Base-by-base conservation (phyloP, 2,797 vertebrate species). In the Leptatherina wallacei region DNA sequence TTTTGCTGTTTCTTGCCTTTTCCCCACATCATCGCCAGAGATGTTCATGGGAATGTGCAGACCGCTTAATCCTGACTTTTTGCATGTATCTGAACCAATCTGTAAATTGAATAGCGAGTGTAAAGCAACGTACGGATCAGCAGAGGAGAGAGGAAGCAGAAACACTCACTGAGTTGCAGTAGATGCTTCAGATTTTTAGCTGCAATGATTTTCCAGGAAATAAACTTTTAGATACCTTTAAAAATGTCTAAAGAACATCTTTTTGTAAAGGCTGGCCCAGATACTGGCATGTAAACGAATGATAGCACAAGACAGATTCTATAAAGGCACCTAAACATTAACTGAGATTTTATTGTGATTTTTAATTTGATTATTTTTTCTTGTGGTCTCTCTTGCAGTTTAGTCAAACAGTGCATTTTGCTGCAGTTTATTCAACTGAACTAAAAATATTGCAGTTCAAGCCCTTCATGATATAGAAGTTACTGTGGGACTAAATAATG, bases 401-500 rank as follows among this genome's bases (percentile, higher is more conserved):
- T 52, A 7, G 16, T 18, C 33, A 29, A 14, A 16, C 51, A 1
- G 49, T 11, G 52, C 12, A 29, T 30, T 55, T 55, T 13, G 27
- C 14, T 16, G 52, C 51, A 14, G 24, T 29, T 27, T 27, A 14
- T 0, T 4, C 12, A 24, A 24, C 49, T 5, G 2, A 1, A 12
- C 13, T 52, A 4, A 52, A 52, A 52, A 52, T 13, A 24, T 30
- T 6, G 4, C 49, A 55, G 52, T 14, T 16, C 10, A 29, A 24
- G 16, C 32, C 38, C 8, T 56, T 36, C 6, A 33, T 32, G 22
- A 67, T 3, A 52, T 20, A 29, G 2, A 49, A 35, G 22, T 10
- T 61, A 13, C 14, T n/a, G 27, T 64, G 35, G 61, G 22, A 75
- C 42, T 29, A 51, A 69, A 27, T 12, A 62, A 35, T 65, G 36